Percentiles rank a stretch among this genome's conserved stretches.
Evolutionary conservation across 2,888 invertebrate genomes (phyloP).

Genomic region (Emmelina monodactyla): DNA sequence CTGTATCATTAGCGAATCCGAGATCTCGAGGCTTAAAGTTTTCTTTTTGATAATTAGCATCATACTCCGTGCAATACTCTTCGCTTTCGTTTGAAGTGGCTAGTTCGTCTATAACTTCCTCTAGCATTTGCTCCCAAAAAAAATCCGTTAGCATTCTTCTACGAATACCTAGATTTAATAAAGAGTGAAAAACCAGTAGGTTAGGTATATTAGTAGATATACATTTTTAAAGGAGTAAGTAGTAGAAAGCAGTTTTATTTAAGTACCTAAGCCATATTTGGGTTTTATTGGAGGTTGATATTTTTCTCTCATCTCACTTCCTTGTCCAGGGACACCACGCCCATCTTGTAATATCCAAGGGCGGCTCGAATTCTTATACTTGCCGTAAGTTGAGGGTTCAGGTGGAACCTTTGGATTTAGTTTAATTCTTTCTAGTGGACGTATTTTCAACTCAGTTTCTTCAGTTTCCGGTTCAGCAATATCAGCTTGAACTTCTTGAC

Average conservation of each 20-base stretch:
- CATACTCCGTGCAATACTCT: slow-evolving; percentile 53
- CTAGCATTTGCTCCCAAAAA: slow-evolving; percentile 59
- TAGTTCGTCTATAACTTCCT: slow-evolving; percentile 55
- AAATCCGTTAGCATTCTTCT: slow-evolving; percentile 51
- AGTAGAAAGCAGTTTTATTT: background rate
- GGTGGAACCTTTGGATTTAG: slow-evolving; percentile 45
- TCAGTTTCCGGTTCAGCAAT: slow-evolving; percentile 31
- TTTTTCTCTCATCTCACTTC: slow-evolving; percentile 45
- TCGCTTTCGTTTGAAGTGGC: slow-evolving; percentile 34
- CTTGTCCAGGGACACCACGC: slow-evolving; percentile 32
- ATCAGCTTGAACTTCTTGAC: slow-evolving; percentile 42
- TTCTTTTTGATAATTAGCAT: slow-evolving; percentile 43
- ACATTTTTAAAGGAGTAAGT: background rate
- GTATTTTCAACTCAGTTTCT: slow-evolving; percentile 36
- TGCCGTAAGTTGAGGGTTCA: slow-evolving; percentile 47
- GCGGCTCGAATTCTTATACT: slow-evolving; percentile 42
- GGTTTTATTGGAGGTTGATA: slow-evolving; percentile 34
- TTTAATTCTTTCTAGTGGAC: slow-evolving; percentile 41
- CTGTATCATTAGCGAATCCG: slow-evolving; percentile 40
- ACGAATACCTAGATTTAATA: slow-evolving; percentile 46
- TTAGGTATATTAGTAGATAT: background rate
- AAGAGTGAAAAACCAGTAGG: background rate
- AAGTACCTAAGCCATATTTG: slow-evolving; percentile 30
- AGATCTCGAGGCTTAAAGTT: slow-evolving; percentile 45
- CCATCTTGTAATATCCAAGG: slow-evolving; percentile 57